These are phyloP conservation scores for Nemurella pictetii DNA, from an alignment of 2,888 invertebrate genomes.

Conservation along the genomic window DNA sequence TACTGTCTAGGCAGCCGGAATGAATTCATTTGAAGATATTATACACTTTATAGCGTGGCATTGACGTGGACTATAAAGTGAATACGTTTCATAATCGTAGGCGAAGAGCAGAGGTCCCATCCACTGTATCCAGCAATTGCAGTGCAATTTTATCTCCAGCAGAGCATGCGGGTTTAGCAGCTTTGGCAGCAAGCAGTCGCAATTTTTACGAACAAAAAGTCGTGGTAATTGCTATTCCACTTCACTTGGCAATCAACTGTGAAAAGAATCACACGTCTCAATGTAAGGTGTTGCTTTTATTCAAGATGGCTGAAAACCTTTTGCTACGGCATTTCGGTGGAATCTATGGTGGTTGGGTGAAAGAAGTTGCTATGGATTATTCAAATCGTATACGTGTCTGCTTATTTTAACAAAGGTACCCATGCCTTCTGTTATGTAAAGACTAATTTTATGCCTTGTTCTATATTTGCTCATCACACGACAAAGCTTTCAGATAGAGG, in stretches of 20 bases:
- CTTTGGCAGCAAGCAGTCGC: not conserved
- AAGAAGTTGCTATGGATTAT: not conserved
- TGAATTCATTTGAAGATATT: not conserved
- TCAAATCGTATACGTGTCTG: not conserved
- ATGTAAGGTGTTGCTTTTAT: not conserved
- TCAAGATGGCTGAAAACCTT: not conserved
- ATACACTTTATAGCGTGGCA: not conserved
- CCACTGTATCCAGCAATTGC: not conserved
- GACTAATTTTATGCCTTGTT: no score
- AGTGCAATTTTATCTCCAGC: not conserved
- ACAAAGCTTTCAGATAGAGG: no score
- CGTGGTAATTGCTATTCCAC: not conserved
- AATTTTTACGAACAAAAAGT: not conserved
- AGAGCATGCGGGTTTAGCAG: not conserved
- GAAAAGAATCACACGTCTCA: not conserved
- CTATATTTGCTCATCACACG: not conserved
- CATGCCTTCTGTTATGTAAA: not conserved
- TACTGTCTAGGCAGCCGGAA: not conserved
- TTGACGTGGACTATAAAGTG: not conserved
- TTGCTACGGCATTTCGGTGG: not conserved
- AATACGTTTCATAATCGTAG: not conserved
- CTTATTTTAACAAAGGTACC: not conserved
- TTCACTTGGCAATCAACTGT: not conserved
- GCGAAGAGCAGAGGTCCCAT: not conserved
- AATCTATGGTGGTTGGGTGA: no score